Evolutionary conservation across 2,888 invertebrate genomes (phyloP), one percentile per base, ranked within the genome.

Genomic region (Mimas tiliae): DNA sequence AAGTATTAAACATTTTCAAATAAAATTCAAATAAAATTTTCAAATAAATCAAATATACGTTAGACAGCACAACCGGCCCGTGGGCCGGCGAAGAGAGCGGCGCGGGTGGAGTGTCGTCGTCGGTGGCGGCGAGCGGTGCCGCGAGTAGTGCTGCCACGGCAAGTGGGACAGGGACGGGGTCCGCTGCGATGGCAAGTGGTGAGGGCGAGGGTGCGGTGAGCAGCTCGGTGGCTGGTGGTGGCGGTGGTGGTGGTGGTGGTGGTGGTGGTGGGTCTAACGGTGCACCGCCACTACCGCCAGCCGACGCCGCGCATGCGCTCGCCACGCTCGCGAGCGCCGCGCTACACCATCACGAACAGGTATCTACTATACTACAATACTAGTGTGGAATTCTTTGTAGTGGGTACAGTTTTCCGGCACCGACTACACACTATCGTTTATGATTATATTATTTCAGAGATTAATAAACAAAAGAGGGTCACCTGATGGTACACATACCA

Each of bases 311-410:
- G 74, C 96, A 96, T 80, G 96, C 96, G 34, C 91, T 96, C 65
- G 95, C 96, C 53, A 96, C 96, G 2, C 92, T 96, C 50, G 96
- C 96, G 64, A 95, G 96, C 71, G 96, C 96, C 55, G 96, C 96
- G 45, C 92, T 96, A 47, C 90, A 93, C 73, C 92, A 92, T 69
- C 89, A 89, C 64, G 91, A 89, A 27, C 87, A 91, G 90, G 91
- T 87, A 4, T 51, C 14, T 11, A 27, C 27, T 14, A 38, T n/a
- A n/a, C n/a, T n/a, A n/a, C n/a, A n/a, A n/a, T n/a, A n/a, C n/a
- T n/a, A n/a, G n/a, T 38, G 8, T 38, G 8, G 2, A 6, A 9
- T 38, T 7, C 38, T 1, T 27, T 27, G 27, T 27, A 27, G 27
- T 27, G 2, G 27, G 27, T 27, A 3, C 4, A 27, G 4, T 27